phyloP scores from a whole-genome alignment of 2,113 vertebrate species.

The Cromileptes altivelis region DNA sequence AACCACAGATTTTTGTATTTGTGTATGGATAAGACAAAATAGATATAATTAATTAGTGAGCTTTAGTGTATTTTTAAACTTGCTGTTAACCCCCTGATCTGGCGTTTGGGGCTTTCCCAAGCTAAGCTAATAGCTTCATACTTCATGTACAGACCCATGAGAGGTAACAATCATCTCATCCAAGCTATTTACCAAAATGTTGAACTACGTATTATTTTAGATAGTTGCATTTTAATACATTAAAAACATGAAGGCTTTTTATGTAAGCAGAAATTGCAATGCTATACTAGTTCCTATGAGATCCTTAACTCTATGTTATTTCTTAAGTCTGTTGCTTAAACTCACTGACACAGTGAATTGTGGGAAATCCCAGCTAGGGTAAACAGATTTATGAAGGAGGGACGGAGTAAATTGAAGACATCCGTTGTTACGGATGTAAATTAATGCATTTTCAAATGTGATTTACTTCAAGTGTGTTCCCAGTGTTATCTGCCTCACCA shows the following conservation, averaged over 20 bases:
- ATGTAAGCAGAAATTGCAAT: not conserved
- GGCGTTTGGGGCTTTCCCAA: not conserved
- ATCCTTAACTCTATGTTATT: not conserved
- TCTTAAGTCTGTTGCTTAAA: not conserved
- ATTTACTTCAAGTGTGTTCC: slow-evolving; percentile 51
- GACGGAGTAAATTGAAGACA: slow-evolving; percentile 9
- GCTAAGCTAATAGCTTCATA: not conserved
- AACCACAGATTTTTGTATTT: not conserved
- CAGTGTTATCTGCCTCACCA: slow-evolving; percentile 45
- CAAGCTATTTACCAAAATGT: not conserved
- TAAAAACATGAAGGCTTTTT: not conserved
- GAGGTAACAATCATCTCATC: not conserved
- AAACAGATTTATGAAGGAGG: slow-evolving; percentile 18
- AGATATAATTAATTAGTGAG: not conserved
- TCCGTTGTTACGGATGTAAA: slow-evolving; percentile 29
- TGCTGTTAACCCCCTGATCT: not conserved
- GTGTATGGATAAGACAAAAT: not conserved
- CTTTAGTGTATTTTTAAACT: not conserved
- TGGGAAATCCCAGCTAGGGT: not conserved
- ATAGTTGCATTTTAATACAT: not conserved
- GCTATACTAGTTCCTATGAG: not conserved
- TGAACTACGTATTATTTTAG: not conserved
- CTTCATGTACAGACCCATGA: not conserved
- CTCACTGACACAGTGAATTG: not conserved
- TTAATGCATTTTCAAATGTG: slow-evolving; percentile 28